A percentile compares a stretch with the other conserved stretches of the same genome.
Evolutionary conservation across 2,113 vertebrate genomes (phyloP).

Genomic region (Eidolon helvum): DNA sequence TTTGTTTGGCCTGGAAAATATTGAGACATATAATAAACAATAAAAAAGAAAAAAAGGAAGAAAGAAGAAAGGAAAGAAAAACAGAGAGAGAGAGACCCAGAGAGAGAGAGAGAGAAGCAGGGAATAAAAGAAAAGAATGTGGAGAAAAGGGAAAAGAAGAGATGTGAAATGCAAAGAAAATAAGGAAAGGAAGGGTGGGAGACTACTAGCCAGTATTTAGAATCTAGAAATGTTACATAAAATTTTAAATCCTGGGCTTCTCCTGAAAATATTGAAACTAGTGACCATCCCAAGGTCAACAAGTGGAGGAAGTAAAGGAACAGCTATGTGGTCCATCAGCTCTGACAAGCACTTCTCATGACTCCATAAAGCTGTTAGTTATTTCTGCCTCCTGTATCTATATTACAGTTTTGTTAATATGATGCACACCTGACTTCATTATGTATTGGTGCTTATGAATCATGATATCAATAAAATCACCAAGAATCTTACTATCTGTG

Average conservation of each 20-base stretch:
- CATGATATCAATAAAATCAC: background rate
- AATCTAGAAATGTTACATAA: background rate
- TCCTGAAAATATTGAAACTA: background rate
- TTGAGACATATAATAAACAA: background rate
- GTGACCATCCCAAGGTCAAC: background rate
- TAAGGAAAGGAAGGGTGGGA: background rate
- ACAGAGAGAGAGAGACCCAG: accelerated
- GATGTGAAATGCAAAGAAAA: background rate
- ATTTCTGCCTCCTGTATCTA: background rate
- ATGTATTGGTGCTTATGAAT: background rate
- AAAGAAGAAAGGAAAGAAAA: background rate
- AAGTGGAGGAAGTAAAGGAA: background rate
- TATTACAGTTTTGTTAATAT: background rate
- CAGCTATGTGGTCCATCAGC: background rate
- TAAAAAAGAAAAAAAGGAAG: accelerated
- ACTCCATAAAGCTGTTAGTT: background rate
- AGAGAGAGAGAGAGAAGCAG: accelerated
- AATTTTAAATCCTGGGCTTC: background rate
- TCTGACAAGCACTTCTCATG: background rate
- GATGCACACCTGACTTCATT: background rate
- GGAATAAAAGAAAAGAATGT: accelerated
- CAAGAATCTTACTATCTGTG: background rate
- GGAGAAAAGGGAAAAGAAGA: background rate
- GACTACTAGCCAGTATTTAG: background rate
- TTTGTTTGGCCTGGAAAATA: background rate